Conservation (phyloP, 2,113 vertebrate species). For the Microcebus murinus region DNA sequence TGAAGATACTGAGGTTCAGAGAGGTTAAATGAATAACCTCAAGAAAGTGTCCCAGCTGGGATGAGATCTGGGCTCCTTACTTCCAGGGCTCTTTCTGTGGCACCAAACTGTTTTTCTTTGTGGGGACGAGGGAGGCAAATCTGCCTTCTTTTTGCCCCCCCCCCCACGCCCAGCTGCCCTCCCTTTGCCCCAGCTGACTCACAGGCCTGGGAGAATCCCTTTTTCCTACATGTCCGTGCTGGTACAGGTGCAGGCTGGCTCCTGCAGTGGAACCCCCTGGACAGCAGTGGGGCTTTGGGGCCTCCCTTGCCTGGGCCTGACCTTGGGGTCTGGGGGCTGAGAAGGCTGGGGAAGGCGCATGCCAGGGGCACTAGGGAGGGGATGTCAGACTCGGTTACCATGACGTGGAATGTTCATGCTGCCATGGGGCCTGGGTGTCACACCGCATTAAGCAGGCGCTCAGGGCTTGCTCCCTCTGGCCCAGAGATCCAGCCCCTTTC, state of each 20-base stretch:
- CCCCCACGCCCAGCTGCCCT: neutral
- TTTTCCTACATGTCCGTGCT: neutral
- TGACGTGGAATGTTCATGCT: conserved; percentile 79
- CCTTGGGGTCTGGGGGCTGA: rapidly evolving
- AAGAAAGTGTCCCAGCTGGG: neutral
- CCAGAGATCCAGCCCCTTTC: neutral
- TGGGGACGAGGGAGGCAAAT: too few species aligned
- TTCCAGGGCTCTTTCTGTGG: neutral
- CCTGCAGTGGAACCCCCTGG: neutral
- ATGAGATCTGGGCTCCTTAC: neutral
- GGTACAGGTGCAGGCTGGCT: too few species aligned
- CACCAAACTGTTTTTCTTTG: neutral
- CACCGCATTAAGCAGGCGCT: conserved; percentile 75
- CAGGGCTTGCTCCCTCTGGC: neutral
- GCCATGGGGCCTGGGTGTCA: conserved; percentile 83
- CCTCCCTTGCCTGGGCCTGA: neutral
- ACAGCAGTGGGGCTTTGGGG: neutral
- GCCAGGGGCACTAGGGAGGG: conserved; percentile 54
- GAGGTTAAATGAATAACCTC: neutral
- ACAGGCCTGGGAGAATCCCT: neutral
- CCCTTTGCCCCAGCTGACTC: neutral
- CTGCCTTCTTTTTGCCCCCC: neutral
- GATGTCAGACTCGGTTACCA: conserved; percentile 82
- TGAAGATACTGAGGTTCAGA: neutral
- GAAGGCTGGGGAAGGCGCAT: neutral